These are phyloP conservation scores for Lycaon pictus DNA, from an alignment of 2,113 vertebrate genomes.

Conservation along the genomic window DNA sequence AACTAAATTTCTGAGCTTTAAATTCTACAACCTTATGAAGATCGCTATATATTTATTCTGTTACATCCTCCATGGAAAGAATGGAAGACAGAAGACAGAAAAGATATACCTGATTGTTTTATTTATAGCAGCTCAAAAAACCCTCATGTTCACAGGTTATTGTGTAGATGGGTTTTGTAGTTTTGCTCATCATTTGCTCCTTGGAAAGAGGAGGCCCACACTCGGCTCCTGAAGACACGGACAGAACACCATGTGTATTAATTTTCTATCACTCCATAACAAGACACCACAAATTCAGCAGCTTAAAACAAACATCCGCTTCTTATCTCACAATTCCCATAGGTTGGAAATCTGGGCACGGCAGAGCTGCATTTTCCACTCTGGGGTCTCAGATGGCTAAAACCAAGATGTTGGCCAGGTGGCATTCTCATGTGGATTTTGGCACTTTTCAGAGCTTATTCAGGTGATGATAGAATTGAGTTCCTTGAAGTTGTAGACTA, in stretches of 20 bases:
- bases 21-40: background rate
- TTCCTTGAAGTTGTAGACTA: background rate
- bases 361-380: background rate
- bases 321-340: background rate
- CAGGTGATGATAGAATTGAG: background rate
- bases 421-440: background rate
- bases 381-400: background rate
- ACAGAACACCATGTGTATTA: background rate
- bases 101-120: conserved; percentile 15
- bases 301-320: background rate
- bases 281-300: background rate
- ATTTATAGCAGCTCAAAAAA: background rate
- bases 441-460: background rate
- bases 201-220: background rate
- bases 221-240: conserved; percentile 21
- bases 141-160: background rate
- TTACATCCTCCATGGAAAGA: background rate
- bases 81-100: background rate
- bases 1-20: conserved; percentile 45
- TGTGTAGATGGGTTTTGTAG: background rate
- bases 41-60: background rate
- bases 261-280: background rate
- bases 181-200: conserved; percentile 20
- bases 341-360: background rate
- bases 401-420: background rate